These are phyloP conservation scores for Planococcus citri DNA, from an alignment of 1,140 invertebrate species.

Conservation along the genomic window DNA sequence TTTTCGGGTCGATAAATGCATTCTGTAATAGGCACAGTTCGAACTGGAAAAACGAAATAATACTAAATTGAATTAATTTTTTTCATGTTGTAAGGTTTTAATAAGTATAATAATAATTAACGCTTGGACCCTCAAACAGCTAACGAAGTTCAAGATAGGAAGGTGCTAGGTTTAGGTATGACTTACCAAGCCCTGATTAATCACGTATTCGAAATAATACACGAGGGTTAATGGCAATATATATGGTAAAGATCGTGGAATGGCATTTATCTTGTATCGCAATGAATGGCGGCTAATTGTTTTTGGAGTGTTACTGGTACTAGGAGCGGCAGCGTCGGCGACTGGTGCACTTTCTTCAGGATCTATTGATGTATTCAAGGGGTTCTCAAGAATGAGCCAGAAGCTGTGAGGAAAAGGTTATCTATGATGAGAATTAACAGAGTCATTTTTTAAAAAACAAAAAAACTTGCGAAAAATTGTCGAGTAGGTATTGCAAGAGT, in stretches of 20 bases:
- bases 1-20: conserved; percentile 46
- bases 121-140: too few species aligned
- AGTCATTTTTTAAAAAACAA: too few species aligned
- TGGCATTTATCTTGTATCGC: conserved; percentile 42
- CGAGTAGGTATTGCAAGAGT: too few species aligned
- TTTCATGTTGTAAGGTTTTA: too few species aligned
- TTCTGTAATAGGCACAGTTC: conserved; percentile 60
- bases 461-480: too few species aligned
- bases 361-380: neutral
- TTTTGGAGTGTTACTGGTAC: conserved; percentile 17
- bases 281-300: conserved; percentile 33
- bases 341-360: too few species aligned
- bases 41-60: conserved; percentile 43
- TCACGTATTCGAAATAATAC: conserved; percentile 81
- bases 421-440: too few species aligned
- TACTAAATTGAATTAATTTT: too few species aligned
- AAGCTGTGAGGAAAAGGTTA: neutral
- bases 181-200: conserved; percentile 77
- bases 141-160: too few species aligned
- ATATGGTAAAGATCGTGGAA: conserved; percentile 55
- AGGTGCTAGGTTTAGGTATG: conserved; percentile 10
- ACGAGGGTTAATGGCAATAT: conserved; percentile 69
- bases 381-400: conserved; percentile 1
- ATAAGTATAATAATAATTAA: too few species aligned
- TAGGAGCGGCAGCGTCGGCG: too few species aligned